Base-by-base conservation (phyloP, 2,113 vertebrate species). In the Rissa tridactyla region DNA sequence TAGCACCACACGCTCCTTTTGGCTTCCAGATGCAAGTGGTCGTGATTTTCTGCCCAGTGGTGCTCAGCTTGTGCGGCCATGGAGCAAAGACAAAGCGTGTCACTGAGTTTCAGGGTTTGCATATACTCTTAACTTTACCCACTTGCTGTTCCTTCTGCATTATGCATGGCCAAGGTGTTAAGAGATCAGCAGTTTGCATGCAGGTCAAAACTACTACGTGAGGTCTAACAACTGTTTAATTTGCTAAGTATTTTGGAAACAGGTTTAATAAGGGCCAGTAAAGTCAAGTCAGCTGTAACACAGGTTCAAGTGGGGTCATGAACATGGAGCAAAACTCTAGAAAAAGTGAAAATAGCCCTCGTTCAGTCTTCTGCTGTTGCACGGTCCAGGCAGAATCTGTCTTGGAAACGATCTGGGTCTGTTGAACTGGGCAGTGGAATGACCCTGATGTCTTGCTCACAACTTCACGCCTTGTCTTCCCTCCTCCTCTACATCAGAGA, bases 351-450 rank as follows among this genome's bases (percentile, higher is more conserved):
- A 68, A 32, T 21, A 81, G 38, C 21, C 40, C 19, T 54, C 30
- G 6, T 60, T 70, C 15, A 29, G 40, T 65, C 68, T 47, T 62
- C 52, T 72, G 25, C 52, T 78, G 20, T 72, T 66, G 14, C 27
- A 26, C 0, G 1, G 21, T 34, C n/a, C 16, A n/a, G 49, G 46
- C 10, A 30, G 19, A 44, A 27, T n/a, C 42, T 61, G 47, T 46
- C 15, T 15, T 34, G 58, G 54, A 52, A 82, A 52, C 0, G 13
- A 21, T 19, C n/a, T 55, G 75, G 21, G 23, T n/a, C 19, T 61
- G 54, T 47, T 71, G 47, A 57, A 42, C 40, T 62, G 44, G 4
- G 9, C 34, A 19, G 27, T 8, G 70, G 58, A 62, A 57, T 32
- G 23, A 44, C 30, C 49, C 79, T 47, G 38, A 8, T 15, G n/a